These are phyloP conservation scores for Drosophila baimaii DNA, from an alignment of 1,140 invertebrate genomes.

Conservation along the genomic window DNA sequence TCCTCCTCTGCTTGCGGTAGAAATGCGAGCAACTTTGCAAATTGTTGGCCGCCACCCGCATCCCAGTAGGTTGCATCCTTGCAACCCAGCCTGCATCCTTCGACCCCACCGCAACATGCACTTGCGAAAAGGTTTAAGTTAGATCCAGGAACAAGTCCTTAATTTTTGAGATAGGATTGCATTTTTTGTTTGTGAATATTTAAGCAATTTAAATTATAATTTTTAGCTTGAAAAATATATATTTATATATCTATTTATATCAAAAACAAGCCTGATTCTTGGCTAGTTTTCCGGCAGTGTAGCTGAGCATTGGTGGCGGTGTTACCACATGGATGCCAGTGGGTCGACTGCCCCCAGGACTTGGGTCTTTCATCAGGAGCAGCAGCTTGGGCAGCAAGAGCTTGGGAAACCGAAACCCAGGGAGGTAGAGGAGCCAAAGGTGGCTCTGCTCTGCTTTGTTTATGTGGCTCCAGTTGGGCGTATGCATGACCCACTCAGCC, in stretches of 20 bases:
- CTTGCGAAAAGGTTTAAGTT: slow-evolving; percentile 19
- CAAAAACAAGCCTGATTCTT: not conserved
- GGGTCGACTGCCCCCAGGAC: slow-evolving; percentile 48
- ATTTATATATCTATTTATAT: not conserved
- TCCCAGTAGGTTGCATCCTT: slow-evolving; percentile 18
- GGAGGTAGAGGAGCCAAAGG: not conserved
- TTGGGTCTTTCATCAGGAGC: slow-evolving; percentile 50
- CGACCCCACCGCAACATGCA: slow-evolving; percentile 40
- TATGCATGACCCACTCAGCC: slow-evolving; percentile 44
- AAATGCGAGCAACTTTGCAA: slow-evolving; percentile 73
- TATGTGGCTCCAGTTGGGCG: slow-evolving; percentile 76
- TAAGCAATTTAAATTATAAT: not conserved
- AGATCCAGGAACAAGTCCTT: not conserved
- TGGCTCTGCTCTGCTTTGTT: slow-evolving; percentile 75
- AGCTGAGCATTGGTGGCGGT: not conserved
- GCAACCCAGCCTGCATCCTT: slow-evolving; percentile 12
- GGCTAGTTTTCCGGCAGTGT: slow-evolving; percentile 3
- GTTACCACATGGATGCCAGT: slow-evolving; percentile 43
- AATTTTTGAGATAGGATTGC: accelerated
- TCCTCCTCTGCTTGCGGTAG: slow-evolving; percentile 13
- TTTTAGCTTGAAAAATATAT: no score
- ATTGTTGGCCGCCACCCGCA: slow-evolving; percentile 64
- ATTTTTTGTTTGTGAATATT: not conserved
- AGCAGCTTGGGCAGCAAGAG: slow-evolving; percentile 14
- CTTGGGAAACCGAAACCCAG: slow-evolving; percentile 11